phyloP scores from a whole-genome alignment of 2,888 invertebrate species.

The Furcula furcula region DNA sequence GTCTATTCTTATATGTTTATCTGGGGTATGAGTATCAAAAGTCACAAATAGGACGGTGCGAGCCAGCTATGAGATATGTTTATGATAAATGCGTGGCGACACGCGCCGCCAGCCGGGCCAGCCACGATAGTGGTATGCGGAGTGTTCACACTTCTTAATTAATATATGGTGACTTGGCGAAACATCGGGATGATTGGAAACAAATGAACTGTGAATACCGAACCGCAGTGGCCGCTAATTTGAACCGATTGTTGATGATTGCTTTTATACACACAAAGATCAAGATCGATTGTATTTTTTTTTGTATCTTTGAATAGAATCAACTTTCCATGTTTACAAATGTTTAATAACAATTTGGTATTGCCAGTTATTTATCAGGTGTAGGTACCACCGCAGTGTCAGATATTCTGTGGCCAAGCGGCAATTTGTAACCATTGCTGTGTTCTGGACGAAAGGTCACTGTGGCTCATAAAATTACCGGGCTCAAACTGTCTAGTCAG shows the following conservation, averaged over 20 bases:
- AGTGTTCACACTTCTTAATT: constrained; percentile 61
- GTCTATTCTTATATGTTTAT: too few relatives aligned
- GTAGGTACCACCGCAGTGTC: too few relatives aligned
- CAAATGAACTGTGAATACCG: constrained; percentile 31
- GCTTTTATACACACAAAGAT: constrained; percentile 2
- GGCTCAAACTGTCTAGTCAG: too few relatives aligned
- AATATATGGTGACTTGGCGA: constrained; percentile 71
- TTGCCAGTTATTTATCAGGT: too few relatives aligned
- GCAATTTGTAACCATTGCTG: too few relatives aligned
- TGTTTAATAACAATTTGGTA: too few relatives aligned
- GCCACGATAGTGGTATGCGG: constrained; percentile 37
- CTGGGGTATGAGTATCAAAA: constrained; percentile 60
- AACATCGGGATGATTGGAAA: constrained; percentile 37
- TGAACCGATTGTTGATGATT: constrained; percentile 44
- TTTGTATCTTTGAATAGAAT: too few relatives aligned
- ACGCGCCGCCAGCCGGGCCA: constrained; percentile 28
- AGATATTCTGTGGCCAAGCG: too few relatives aligned
- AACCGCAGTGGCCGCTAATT: constrained; percentile 46
- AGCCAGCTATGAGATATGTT: constrained; percentile 55
- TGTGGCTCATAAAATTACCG: too few relatives aligned
- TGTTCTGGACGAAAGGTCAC: too few relatives aligned
- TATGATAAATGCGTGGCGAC: constrained; percentile 55
- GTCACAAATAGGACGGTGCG: constrained; percentile 53
- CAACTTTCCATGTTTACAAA: too few relatives aligned
- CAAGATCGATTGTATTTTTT: background rate